These are phyloP conservation scores for Drosophila monieri DNA, from an alignment of 2,888 invertebrate species.

Conservation along the genomic window DNA sequence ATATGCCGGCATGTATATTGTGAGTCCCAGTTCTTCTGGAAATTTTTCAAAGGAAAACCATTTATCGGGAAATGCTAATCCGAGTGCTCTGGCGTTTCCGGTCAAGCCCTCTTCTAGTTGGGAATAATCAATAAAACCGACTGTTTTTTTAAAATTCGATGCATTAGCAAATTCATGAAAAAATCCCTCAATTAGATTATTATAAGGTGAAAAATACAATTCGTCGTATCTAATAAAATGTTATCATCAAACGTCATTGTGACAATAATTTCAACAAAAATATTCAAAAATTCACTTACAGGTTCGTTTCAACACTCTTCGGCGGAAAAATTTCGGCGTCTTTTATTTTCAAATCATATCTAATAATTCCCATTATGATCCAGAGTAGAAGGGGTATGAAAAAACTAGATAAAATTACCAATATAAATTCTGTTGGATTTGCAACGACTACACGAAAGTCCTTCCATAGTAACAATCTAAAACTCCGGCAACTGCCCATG, in stretches of 20 bases:
- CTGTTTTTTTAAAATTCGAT: background rate
- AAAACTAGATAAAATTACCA: background rate
- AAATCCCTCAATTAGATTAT: slow-evolving; percentile 1
- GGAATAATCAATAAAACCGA: background rate
- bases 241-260: background rate
- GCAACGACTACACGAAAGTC: background rate
- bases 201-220: slow-evolving; percentile 3
- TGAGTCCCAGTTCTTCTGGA: background rate
- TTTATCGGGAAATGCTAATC: slow-evolving; percentile 5
- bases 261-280: background rate
- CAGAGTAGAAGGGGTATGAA: slow-evolving; percentile 1
- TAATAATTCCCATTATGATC: background rate
- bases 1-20: background rate
- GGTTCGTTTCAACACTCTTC: background rate
- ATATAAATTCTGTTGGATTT: background rate
- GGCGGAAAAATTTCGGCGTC: background rate
- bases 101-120: background rate
- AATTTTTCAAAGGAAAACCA: background rate
- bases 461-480: slow-evolving; percentile 12
- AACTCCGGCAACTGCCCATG: slow-evolving; percentile 1
- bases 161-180: background rate
- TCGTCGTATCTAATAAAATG: background rate
- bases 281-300: background rate
- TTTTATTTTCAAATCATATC: background rate
- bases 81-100: background rate